Evolutionary conservation across 2,113 vertebrate species (phyloP).

Genomic region (Pollimyrus isidori): DNA sequence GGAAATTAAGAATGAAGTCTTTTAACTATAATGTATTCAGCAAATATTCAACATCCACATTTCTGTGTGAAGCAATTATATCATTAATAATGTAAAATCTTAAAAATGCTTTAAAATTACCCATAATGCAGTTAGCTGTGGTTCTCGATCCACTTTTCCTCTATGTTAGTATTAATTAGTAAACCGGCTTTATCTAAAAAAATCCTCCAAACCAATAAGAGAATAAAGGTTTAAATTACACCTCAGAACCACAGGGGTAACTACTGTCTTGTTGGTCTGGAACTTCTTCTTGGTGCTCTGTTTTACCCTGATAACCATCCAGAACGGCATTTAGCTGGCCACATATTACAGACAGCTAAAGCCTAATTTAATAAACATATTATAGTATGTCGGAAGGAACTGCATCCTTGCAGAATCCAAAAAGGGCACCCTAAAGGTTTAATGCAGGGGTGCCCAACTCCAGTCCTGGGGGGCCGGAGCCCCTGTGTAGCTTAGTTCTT

Average conservation of each 20-base stretch:
- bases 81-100: neutral
- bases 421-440: neutral
- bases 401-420: neutral
- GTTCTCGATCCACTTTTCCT: neutral
- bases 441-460: too few relatives aligned
- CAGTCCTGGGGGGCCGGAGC: too few relatives aligned
- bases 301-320: neutral
- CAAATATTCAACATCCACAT: neutral
- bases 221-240: neutral
- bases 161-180: neutral
- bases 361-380: neutral
- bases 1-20: neutral
- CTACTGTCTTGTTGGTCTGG: neutral
- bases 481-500: too few relatives aligned
- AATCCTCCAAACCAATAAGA: neutral
- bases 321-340: neutral
- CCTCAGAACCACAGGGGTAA: neutral
- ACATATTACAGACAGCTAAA: neutral
- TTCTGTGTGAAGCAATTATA: neutral
- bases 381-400: neutral
- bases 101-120: neutral
- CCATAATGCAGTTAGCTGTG: neutral
- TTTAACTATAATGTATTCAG: neutral
- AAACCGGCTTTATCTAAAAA: neutral
- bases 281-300: neutral